phyloP scores from a whole-genome alignment of 2,888 invertebrate genomes.

The Eupithecia tripunctaria region DNA sequence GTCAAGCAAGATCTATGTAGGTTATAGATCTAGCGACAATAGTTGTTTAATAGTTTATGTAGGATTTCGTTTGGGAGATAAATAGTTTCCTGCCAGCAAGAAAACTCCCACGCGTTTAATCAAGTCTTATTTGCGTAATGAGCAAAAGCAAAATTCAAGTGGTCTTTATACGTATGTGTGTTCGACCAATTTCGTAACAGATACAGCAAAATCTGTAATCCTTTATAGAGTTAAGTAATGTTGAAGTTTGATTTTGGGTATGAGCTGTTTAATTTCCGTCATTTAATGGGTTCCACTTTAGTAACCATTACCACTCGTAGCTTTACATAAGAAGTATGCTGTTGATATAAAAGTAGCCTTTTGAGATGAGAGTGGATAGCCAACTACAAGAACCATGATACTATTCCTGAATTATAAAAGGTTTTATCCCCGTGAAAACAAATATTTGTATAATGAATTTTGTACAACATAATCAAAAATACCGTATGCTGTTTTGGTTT shows the following conservation, averaged over 20 bases:
- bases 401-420: background rate
- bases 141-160: conserved; percentile 22
- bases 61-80: conserved; percentile 15
- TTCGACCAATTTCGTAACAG: background rate
- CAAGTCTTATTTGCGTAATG: conserved; percentile 33
- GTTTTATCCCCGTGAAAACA: background rate
- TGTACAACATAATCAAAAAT: too few species aligned
- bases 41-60: conserved; percentile 1
- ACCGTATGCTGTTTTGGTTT: background rate
- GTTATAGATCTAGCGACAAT: conserved; percentile 34
- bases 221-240: background rate
- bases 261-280: background rate
- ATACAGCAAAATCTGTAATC: background rate
- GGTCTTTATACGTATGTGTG: conserved; percentile 10
- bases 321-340: background rate
- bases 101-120: conserved; percentile 35
- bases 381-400: background rate
- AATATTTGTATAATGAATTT: background rate
- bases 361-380: background rate
- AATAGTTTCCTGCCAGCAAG: conserved; percentile 20
- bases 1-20: conserved; percentile 38
- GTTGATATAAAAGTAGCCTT: background rate
- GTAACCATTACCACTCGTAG: background rate
- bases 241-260: background rate
- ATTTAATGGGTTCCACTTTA: background rate